Conservation (phyloP, 2,113 vertebrate species). For the Thunnus thynnus region DNA sequence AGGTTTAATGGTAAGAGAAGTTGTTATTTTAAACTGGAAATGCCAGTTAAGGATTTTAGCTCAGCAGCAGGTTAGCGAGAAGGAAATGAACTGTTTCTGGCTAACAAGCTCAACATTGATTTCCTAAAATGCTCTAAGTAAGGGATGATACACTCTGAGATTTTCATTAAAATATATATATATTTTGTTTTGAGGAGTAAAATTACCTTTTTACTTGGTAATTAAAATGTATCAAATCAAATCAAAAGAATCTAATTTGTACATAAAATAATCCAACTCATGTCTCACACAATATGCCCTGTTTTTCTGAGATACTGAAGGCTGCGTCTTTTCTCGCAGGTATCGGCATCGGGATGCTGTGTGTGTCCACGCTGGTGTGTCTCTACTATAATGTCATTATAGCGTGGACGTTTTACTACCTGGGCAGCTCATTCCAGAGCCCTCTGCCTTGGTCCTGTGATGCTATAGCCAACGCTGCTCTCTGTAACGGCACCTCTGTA, state of each 20-base stretch:
- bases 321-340: constrained; percentile 67
- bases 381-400: constrained; percentile 91
- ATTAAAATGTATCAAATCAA: no score
- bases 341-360: constrained; percentile 89
- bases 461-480: constrained; percentile 69
- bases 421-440: constrained; percentile 87
- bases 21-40: constrained; percentile 1
- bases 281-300: background rate
- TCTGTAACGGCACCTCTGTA: constrained; percentile 73
- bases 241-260: no score
- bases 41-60: no score
- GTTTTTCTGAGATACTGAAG: background rate
- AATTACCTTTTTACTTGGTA: background rate
- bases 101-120: background rate
- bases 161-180: constrained; percentile 4
- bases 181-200: background rate
- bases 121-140: background rate
- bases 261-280: background rate
- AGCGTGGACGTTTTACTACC: constrained; percentile 89
- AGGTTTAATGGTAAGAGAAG: background rate
- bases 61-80: background rate
- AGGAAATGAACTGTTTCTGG: background rate
- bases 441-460: constrained; percentile 89
- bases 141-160: background rate
- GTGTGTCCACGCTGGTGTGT: constrained; percentile 86